Percentiles rank a stretch among this genome's conserved stretches.
Evolutionary conservation across 2,888 invertebrate species (phyloP).

Genomic region (Lasioglossum villosulum): DNA sequence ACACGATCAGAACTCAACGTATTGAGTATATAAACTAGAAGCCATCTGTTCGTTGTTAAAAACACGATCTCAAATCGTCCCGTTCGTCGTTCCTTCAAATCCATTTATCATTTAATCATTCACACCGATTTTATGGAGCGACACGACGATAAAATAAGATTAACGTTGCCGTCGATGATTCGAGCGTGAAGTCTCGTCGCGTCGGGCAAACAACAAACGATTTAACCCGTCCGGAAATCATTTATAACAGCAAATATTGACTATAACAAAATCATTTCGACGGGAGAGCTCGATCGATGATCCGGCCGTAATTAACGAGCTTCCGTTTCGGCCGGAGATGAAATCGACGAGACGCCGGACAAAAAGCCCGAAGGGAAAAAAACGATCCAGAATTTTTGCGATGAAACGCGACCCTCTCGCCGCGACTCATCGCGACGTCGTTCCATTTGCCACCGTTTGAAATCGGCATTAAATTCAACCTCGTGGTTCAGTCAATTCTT

Average conservation of each 20-base stretch:
- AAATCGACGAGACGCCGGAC: constrained; percentile 9
- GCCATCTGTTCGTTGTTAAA: not conserved
- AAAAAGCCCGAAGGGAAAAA: not conserved
- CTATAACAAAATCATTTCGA: constrained; percentile 15
- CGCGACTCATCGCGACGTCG: constrained; percentile 25
- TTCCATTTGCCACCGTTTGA: constrained; percentile 40
- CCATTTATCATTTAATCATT: constrained; percentile 35
- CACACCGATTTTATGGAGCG: constrained; percentile 3
- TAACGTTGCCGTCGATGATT: constrained; percentile 14
- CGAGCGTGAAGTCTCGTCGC: too few species aligned
- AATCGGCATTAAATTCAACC: constrained; percentile 58
- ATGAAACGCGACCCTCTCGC: constrained; percentile 32
- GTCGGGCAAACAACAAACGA: not conserved
- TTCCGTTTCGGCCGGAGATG: constrained; percentile 4
- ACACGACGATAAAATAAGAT: constrained; percentile 22
- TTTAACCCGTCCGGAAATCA: not conserved
- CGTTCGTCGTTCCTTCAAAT: not conserved
- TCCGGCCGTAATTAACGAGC: constrained; percentile 21
- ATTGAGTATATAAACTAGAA: not conserved
- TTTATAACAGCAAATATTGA: constrained; percentile 8
- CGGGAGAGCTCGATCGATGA: not conserved
- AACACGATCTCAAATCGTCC: not conserved
- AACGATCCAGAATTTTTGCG: constrained; percentile 24
- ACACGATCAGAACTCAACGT: not conserved
- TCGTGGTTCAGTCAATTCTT: constrained; percentile 36